phyloP scores from a whole-genome alignment of 2,797 vertebrate species.

The Lateolabrax maculatus region DNA sequence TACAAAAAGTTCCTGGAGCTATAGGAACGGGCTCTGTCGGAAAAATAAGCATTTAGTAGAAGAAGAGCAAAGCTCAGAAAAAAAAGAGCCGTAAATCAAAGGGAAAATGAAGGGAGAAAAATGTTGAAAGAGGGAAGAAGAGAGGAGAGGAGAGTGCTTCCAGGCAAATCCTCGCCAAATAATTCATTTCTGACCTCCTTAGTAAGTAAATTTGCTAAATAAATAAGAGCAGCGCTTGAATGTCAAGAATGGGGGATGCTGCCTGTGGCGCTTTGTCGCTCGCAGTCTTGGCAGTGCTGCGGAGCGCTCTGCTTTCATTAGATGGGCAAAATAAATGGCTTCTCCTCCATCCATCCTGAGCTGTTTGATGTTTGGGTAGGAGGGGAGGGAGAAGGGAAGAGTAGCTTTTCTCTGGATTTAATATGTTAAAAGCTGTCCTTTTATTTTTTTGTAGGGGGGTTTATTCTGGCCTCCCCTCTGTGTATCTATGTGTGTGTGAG shows the following conservation, averaged over 20 bases:
- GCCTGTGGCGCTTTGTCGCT: constrained; percentile 83
- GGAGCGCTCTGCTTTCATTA: constrained; percentile 82
- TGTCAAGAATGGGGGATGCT: constrained; percentile 83
- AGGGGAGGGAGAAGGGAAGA: constrained; percentile 60
- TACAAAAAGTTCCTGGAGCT: constrained; percentile 82
- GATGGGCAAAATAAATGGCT: constrained; percentile 85
- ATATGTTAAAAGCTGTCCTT: constrained; percentile 87
- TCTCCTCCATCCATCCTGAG: constrained; percentile 80
- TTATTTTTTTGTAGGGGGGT: constrained; percentile 71
- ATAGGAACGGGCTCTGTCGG: constrained; percentile 77
- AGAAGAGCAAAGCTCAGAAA: constrained; percentile 75
- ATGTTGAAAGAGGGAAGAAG: constrained; percentile 78
- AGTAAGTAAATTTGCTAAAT: constrained; percentile 90
- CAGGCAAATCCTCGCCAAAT: constrained; percentile 87
- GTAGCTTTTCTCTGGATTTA: constrained; percentile 85
- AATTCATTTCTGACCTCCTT: constrained; percentile 89
- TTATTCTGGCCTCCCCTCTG: constrained; percentile 66
- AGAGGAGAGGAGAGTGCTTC: constrained; percentile 78
- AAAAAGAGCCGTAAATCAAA: constrained; percentile 80
- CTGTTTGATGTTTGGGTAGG: constrained; percentile 83
- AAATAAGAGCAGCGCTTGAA: constrained; percentile 88
- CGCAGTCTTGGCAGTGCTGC: constrained; percentile 79
- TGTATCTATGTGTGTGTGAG: too few relatives aligned
- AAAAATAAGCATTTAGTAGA: constrained; percentile 82
- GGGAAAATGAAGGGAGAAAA: constrained; percentile 80